Conservation (phyloP, 2,797 vertebrate genomes). For the Erithacus rubecula region DNA sequence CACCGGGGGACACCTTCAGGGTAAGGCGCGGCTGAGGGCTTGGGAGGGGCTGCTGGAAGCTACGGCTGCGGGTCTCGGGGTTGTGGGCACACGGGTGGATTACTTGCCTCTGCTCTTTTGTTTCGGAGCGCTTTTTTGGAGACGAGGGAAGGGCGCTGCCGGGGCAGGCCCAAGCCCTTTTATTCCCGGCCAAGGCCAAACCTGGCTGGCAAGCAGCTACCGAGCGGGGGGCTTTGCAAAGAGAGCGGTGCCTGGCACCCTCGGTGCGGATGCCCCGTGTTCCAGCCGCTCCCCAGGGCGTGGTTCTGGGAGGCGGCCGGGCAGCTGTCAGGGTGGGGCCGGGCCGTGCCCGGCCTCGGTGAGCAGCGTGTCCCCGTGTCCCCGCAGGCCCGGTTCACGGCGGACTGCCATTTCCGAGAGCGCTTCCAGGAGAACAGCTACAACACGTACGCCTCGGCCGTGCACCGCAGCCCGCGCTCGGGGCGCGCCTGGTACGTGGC, state of each 20-base stretch:
- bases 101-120: not conserved
- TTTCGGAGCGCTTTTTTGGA: not conserved
- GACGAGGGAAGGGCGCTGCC: not conserved
- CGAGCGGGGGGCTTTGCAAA: accelerated
- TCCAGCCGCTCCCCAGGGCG: not conserved
- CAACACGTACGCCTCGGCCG: slow-evolving; percentile 92
- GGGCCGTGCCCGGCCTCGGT: accelerated
- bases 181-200: not conserved
- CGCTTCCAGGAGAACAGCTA: slow-evolving; percentile 98
- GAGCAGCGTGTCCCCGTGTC: accelerated
- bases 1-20: accelerated
- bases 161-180: not conserved
- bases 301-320: not conserved
- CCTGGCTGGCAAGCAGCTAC: not conserved
- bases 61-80: accelerated
- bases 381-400: slow-evolving; percentile 85
- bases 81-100: accelerated
- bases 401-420: slow-evolving; percentile 95
- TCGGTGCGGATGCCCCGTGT: accelerated
- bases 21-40: accelerated
- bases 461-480: slow-evolving; percentile 83
- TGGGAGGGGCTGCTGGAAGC: not conserved
- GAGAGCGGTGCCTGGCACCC: accelerated
- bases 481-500: slow-evolving; percentile 94
- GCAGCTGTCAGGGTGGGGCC: accelerated